Conservation (phyloP, 2,797 vertebrate species). For the Lepus townsendii region DNA sequence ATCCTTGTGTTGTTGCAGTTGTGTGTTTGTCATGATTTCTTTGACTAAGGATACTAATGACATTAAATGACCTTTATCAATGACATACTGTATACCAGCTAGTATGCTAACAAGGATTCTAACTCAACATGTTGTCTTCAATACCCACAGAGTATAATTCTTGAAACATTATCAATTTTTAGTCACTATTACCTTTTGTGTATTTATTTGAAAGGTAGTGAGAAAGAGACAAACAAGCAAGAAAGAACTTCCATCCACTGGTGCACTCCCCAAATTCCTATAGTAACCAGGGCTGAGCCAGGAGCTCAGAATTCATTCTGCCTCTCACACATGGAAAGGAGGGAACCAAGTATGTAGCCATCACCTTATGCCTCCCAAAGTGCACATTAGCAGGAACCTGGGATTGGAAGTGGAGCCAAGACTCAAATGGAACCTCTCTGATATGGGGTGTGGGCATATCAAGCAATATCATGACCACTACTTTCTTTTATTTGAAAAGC, state of each 20-base stretch:
- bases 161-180: neutral
- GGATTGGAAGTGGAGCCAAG: too few species aligned
- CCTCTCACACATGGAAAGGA: too few species aligned
- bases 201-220: neutral
- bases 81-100: neutral
- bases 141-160: neutral
- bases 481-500: slow-evolving; percentile 19
- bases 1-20: neutral
- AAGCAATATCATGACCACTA: neutral
- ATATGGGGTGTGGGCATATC: too few species aligned
- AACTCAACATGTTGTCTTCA: neutral
- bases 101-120: neutral
- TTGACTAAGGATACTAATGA: neutral
- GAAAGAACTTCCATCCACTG: too few species aligned
- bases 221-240: too few species aligned
- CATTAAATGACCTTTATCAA: neutral
- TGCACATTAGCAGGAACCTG: too few species aligned
- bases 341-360: too few species aligned
- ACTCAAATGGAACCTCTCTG: too few species aligned
- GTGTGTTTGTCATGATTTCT: neutral
- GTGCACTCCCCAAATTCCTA: too few species aligned
- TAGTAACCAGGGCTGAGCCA: too few species aligned
- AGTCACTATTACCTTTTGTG: neutral
- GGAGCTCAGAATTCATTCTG: too few species aligned
- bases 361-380: too few species aligned